phyloP scores from a whole-genome alignment of 2,113 vertebrate species.

The Coturnix japonica region DNA sequence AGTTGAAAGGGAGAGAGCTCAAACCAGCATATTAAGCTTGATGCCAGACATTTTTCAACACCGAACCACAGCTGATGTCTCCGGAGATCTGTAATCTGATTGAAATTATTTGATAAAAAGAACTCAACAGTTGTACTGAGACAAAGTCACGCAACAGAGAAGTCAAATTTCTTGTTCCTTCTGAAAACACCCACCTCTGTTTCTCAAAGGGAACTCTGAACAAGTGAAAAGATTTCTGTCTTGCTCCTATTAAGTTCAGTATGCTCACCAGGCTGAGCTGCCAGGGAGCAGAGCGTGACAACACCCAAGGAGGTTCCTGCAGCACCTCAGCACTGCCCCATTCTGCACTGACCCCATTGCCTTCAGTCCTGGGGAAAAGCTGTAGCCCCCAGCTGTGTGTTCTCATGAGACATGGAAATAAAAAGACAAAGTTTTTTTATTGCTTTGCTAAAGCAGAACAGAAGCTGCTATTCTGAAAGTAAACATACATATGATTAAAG shows the following conservation, averaged over 20 bases:
- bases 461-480: not conserved
- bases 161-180: not conserved
- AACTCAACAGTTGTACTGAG: not conserved
- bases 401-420: not conserved
- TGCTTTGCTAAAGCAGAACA: not conserved
- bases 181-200: not conserved
- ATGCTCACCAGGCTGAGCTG: not conserved
- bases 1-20: not conserved
- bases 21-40: not conserved
- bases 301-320: rapidly evolving
- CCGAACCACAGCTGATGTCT: not conserved
- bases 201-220: not conserved
- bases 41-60: not conserved
- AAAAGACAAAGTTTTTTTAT: not conserved
- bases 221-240: not conserved
- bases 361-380: not conserved
- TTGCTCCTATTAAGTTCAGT: not conserved
- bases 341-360: not conserved
- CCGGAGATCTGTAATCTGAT: not conserved
- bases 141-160: not conserved
- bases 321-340: not conserved
- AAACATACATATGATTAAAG: not conserved
- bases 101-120: not conserved
- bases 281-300: not conserved
- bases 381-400: not conserved